Percentiles rank a stretch among this genome's conserved stretches.
Conservation (phyloP, 2,113 vertebrate genomes). For the Onychostoma macrolepis region DNA sequence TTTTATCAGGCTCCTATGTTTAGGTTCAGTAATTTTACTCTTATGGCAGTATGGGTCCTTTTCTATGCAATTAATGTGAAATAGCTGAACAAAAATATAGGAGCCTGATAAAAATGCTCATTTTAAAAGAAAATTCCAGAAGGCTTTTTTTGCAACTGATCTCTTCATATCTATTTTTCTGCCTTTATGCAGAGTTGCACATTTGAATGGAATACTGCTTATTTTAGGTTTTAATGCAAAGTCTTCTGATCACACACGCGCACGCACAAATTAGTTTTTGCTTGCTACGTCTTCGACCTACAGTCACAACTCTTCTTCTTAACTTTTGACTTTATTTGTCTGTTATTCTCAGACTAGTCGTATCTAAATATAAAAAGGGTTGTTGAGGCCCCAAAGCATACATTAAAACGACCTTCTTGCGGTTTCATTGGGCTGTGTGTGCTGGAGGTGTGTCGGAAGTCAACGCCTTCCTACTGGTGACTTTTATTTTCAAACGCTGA, state of each 20-base stretch:
- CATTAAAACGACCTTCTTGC: neutral
- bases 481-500: conserved; percentile 24
- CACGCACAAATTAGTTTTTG: neutral
- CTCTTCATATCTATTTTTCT: neutral
- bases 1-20: too few species aligned
- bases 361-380: neutral
- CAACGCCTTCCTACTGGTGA: neutral
- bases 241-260: neutral
- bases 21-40: too few species aligned
- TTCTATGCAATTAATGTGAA: too few species aligned
- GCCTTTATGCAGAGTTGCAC: neutral
- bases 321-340: neutral
- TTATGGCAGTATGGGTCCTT: too few species aligned
- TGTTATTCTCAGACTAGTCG: too few species aligned
- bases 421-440: neutral
- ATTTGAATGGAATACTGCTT: neutral
- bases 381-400: neutral
- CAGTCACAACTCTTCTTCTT: too few species aligned
- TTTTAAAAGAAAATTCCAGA: too few species aligned
- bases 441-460: neutral
- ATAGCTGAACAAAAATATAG: too few species aligned
- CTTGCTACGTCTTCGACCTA: too few species aligned
- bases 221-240: neutral
- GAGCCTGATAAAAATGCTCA: too few species aligned
- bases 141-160: too few species aligned